Evolutionary conservation across 35 echinoderm and acorn worm genomes (phyloP).

Genomic region (Heliocidaris tuberculata): DNA sequence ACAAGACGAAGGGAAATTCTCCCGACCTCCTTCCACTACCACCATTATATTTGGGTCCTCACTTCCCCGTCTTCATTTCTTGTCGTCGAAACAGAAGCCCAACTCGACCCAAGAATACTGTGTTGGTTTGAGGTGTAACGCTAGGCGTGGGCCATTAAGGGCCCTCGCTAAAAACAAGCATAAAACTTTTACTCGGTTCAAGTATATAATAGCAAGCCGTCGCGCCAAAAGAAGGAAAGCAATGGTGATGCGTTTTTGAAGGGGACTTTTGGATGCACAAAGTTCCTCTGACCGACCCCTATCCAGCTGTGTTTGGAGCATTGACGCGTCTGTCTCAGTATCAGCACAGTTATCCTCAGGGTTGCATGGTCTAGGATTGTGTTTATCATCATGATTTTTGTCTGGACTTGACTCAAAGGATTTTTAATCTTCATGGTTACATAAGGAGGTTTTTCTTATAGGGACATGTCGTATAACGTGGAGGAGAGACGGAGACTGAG

Average conservation of each 20-base stretch:
- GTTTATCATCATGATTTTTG: background rate
- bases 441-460: background rate
- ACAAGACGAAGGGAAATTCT: background rate
- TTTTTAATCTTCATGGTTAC: background rate
- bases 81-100: background rate
- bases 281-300: background rate
- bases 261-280: background rate
- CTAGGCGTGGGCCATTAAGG: background rate
- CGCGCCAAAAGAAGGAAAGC: background rate
- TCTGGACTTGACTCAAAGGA: background rate
- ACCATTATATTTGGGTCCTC: background rate
- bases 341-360: background rate
- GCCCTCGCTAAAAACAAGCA: background rate
- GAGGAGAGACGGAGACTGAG: slow-evolving; percentile 30
- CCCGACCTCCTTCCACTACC: background rate
- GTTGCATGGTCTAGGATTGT: background rate
- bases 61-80: background rate
- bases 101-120: background rate
- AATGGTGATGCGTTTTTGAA: background rate
- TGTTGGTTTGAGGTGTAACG: background rate
- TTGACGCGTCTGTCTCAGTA: background rate
- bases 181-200: background rate
- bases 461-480: slow-evolving; percentile 34
- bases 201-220: background rate
- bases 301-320: background rate